Base-by-base conservation (phyloP, 1,140 invertebrate species). In the Apolygus lucorum region DNA sequence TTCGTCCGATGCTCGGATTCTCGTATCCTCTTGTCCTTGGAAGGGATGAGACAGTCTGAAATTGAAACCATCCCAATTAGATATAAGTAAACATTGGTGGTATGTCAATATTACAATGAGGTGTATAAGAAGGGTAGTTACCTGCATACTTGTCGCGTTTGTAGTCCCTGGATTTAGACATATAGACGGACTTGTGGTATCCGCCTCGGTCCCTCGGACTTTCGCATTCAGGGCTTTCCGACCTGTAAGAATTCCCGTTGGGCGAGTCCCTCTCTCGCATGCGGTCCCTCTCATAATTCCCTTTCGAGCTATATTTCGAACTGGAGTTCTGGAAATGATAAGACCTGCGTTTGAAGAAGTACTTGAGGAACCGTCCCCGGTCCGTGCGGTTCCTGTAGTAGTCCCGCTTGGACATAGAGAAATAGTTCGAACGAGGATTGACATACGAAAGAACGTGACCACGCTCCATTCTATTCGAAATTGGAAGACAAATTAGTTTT, bases 71-170 rank as follows among this genome's bases (percentile, higher is more conserved):
- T n/a, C n/a, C n/a, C n/a, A n/a, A n/a, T n/a, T n/a, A n/a, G n/a
- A n/a, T n/a, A n/a, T n/a, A n/a, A n/a, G n/a, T n/a, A n/a, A n/a
- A n/a, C n/a, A n/a, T n/a, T n/a, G n/a, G n/a, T n/a, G n/a, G n/a
- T n/a, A n/a, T n/a, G n/a, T n/a, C n/a, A n/a, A n/a, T n/a, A n/a
- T n/a, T n/a, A n/a, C n/a, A n/a, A n/a, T n/a, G n/a, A n/a, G n/a
- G 34, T 17, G 17, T 42, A 62, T 17, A 62, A 62, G 24, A 62
- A 8, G 8, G 4, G 17, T 62, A 21, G 4, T 21, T 82, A 88
- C 86, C 86, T 78, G 86, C 85, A 88, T 89, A 89, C 85, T 91
- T 91, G 83, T 92, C 92, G 87, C 91, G 91, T 87, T 93, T 90
- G 86, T 91, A 91, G 82, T 92, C 87, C 73, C 87, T 84, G 80